These are phyloP conservation scores for Poecilia gillii DNA, from an alignment of 2,797 vertebrate genomes.

Conservation along the genomic window DNA sequence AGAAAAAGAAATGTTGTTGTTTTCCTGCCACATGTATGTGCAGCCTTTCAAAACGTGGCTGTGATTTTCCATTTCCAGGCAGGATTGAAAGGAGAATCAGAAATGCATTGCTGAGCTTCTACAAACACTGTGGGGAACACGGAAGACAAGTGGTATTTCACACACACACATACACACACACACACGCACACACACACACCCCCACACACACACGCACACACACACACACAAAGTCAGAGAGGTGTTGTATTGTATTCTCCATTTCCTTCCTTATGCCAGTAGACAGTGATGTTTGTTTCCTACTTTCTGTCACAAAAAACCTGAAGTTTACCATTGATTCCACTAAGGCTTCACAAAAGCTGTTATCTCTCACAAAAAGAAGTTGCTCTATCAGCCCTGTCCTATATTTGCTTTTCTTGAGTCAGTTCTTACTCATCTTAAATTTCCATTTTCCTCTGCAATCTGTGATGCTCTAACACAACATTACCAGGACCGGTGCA, in stretches of 20 bases:
- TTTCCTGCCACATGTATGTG: conserved; percentile 1
- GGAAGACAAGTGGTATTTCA: not conserved
- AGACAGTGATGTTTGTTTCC: conserved; percentile 11
- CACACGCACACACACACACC: too few species aligned
- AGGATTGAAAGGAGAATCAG: conserved; percentile 14
- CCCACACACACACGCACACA: too few species aligned
- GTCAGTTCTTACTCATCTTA: not conserved
- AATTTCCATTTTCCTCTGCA: not conserved
- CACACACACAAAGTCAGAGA: too few species aligned
- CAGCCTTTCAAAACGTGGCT: not conserved
- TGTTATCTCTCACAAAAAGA: conserved; percentile 21
- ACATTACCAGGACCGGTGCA: conserved; percentile 18
- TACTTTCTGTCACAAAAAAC: conserved; percentile 18
- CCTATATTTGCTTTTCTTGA: conserved; percentile 5
- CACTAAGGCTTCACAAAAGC: conserved; percentile 11
- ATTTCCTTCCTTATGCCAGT: conserved; percentile 6
- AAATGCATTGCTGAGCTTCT: conserved; percentile 13
- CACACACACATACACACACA: not conserved
- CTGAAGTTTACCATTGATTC: conserved; percentile 21
- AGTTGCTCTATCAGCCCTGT: not conserved
- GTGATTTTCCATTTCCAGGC: conserved; percentile 14
- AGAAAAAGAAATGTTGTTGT: not conserved
- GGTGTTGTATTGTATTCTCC: not conserved
- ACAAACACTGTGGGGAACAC: conserved; percentile 5
- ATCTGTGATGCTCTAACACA: conserved; percentile 7